phyloP scores from a whole-genome alignment of 2,113 vertebrate genomes.

The Chamaetylas fuelleborni region DNA sequence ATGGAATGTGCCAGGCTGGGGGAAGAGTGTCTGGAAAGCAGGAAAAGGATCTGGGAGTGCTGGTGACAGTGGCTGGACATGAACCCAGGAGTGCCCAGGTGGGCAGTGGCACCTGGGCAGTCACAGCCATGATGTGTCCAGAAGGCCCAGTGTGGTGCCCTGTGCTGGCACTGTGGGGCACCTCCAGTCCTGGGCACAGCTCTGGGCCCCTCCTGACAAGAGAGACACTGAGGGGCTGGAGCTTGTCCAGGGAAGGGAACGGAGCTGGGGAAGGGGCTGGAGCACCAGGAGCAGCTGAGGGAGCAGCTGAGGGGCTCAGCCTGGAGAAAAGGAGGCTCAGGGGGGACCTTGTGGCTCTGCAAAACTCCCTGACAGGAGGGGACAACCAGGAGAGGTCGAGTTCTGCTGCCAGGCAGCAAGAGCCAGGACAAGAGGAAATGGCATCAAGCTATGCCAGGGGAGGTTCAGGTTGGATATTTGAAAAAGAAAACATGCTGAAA shows the following conservation, averaged over 20 bases:
- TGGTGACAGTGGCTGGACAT: not conserved
- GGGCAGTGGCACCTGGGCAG: not conserved
- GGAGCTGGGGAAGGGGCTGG: not conserved
- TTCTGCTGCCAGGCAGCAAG: not conserved
- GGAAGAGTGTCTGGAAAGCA: not conserved
- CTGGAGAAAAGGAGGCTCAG: not conserved
- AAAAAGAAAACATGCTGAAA: not conserved
- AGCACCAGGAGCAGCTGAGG: not conserved
- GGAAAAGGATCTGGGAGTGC: not conserved
- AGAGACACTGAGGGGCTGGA: not conserved
- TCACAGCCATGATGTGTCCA: not conserved
- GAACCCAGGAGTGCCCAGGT: no score
- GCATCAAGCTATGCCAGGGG: fast-evolving
- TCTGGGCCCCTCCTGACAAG: not conserved
- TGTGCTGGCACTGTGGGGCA: not conserved
- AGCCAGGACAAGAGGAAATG: no score
- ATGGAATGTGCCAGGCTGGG: fast-evolving
- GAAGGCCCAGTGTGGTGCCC: not conserved
- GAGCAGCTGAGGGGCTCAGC: not conserved
- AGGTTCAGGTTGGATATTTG: not conserved
- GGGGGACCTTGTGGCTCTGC: not conserved
- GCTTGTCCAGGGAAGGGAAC: fast-evolving
- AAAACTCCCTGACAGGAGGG: not conserved
- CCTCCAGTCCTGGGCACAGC: not conserved
- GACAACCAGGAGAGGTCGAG: fast-evolving